Conservation (phyloP, 2,888 invertebrate species). For the Diloba caeruleocephala region DNA sequence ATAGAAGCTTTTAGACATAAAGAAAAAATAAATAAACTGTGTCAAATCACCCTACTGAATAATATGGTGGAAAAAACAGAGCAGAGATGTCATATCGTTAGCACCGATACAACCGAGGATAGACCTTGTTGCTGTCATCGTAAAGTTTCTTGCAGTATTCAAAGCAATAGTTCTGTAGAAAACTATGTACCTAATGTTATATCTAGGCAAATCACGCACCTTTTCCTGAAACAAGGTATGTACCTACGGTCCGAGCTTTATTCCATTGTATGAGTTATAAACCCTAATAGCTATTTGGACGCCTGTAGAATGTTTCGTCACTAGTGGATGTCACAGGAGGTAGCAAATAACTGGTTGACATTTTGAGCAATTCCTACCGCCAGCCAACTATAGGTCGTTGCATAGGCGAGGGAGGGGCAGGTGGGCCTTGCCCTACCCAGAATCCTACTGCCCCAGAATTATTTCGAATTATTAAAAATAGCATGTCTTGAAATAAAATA, state of each 20-base stretch:
- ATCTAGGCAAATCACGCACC: neutral
- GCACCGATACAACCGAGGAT: slow-evolving; percentile 6
- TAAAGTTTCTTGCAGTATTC: neutral
- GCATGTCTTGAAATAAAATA: too few relatives aligned
- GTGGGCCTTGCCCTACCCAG: too few relatives aligned
- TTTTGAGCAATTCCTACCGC: too few relatives aligned
- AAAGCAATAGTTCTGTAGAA: slow-evolving; percentile 4
- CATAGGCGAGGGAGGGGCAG: too few relatives aligned
- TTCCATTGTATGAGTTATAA: neutral
- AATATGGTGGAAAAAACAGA: neutral
- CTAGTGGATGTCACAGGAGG: too few relatives aligned
- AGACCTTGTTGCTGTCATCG: neutral
- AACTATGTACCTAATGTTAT: neutral
- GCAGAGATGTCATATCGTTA: neutral
- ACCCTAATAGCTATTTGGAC: too few relatives aligned
- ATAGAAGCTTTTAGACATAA: slow-evolving; percentile 1
- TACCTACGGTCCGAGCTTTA: too few relatives aligned
- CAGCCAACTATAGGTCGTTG: too few relatives aligned
- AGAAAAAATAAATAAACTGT: slow-evolving; percentile 3
- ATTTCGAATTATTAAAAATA: too few relatives aligned
- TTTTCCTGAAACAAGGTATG: neutral
- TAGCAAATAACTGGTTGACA: too few relatives aligned
- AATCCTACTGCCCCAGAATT: too few relatives aligned
- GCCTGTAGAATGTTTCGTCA: too few relatives aligned
- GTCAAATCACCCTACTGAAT: neutral